phyloP scores from a whole-genome alignment of 2,113 vertebrate species.

The Orientallactaga bullata region DNA sequence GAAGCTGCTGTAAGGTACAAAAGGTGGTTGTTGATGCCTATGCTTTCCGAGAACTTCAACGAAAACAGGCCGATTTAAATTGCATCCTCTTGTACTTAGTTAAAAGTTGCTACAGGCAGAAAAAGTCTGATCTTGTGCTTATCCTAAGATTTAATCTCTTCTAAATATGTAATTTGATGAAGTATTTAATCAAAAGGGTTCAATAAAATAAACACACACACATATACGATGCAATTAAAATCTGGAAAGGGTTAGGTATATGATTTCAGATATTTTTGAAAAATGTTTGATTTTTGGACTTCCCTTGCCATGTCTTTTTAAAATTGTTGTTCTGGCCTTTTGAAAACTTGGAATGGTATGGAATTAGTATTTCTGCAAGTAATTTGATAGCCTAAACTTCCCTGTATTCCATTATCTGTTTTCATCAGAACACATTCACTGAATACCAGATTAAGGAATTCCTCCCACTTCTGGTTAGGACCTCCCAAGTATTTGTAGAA shows the following conservation, averaged over 20 bases:
- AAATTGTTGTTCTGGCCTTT: conserved; percentile 28
- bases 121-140: background rate
- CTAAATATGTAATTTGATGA: conserved; percentile 12
- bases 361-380: conserved; percentile 58
- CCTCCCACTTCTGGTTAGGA: background rate
- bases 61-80: background rate
- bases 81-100: background rate
- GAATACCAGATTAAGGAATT: conserved; percentile 48
- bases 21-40: background rate
- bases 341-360: background rate
- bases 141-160: background rate
- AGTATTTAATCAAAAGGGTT: conserved; percentile 26
- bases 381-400: conserved; percentile 53
- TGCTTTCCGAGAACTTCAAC: background rate
- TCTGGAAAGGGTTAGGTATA: background rate
- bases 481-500: conserved; percentile 60
- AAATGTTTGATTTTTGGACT: conserved; percentile 38
- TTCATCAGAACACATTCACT: conserved; percentile 9
- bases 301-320: background rate
- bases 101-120: background rate
- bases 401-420: conserved; percentile 4
- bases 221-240: background rate
- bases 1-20: background rate
- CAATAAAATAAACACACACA: background rate
- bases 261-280: conserved; percentile 8